Conservation (phyloP, 2,113 vertebrate genomes). For the Phrynosoma platyrhinos region DNA sequence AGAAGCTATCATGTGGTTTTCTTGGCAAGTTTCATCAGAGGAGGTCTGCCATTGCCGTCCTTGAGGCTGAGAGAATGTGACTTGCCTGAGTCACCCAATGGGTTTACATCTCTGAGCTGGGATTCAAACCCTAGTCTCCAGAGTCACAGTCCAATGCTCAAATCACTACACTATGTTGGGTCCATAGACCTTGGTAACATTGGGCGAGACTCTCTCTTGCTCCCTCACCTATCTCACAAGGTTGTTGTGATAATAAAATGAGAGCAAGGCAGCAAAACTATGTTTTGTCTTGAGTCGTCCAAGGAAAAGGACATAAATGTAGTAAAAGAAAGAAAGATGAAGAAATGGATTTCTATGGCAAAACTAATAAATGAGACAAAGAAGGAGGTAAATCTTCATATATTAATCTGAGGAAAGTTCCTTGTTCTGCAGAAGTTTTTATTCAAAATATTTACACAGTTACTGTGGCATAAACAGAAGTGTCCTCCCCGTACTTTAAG, state of each 20-base stretch:
- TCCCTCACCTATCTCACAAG: neutral
- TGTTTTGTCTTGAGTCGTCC: neutral
- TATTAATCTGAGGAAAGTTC: slow-evolving; percentile 50
- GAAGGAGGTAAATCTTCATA: neutral
- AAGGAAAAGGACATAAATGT: neutral
- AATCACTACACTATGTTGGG: no score
- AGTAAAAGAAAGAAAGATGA: neutral
- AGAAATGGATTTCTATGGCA: slow-evolving; percentile 44
- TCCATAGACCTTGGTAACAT: no score
- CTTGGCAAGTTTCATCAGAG: no score
- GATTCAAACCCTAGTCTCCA: no score
- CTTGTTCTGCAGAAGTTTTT: slow-evolving; percentile 41
- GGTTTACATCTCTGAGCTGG: no score
- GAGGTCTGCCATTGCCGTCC: no score
- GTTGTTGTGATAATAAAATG: neutral
- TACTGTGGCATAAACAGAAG: slow-evolving; percentile 44
- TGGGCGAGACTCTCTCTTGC: neutral
- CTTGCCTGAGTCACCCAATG: no score
- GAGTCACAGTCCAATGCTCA: no score
- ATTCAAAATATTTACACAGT: slow-evolving; percentile 50
- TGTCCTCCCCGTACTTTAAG: slow-evolving; percentile 36
- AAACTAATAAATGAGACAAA: slow-evolving; percentile 28
- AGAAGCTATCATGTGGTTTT: no score
- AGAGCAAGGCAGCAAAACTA: no score
- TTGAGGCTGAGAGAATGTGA: no score